Conservation (phyloP, 2,113 vertebrate species). For the Ptyas mucosa region DNA sequence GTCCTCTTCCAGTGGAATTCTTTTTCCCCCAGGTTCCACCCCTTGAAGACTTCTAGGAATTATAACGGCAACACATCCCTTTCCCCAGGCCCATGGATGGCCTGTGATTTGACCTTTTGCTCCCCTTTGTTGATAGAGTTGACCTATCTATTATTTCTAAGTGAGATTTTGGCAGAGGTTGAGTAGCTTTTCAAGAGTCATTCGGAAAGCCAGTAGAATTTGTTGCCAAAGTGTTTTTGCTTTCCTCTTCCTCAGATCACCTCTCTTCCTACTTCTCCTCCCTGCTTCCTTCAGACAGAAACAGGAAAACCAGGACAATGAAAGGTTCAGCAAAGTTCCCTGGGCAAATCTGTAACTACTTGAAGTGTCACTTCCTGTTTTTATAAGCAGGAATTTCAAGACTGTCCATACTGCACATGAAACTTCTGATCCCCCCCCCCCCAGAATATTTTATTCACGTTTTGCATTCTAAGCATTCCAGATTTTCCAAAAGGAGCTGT, state of each 20-base stretch:
- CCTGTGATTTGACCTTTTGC: slow-evolving; percentile 76
- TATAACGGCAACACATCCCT: slow-evolving; percentile 70
- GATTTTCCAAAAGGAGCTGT: background rate
- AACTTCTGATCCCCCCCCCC: background rate
- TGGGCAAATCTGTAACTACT: slow-evolving; percentile 64
- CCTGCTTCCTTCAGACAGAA: slow-evolving; percentile 61
- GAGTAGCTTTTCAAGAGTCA: slow-evolving; percentile 56
- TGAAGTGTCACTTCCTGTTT: slow-evolving; percentile 73
- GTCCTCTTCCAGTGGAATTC: background rate
- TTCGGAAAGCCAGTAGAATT: slow-evolving; percentile 30
- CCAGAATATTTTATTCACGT: fast-evolving
- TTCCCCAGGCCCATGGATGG: slow-evolving; percentile 58
- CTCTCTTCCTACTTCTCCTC: slow-evolving; percentile 18
- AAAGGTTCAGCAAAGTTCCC: slow-evolving; percentile 43
- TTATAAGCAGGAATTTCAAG: slow-evolving; percentile 45
- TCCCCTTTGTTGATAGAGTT: slow-evolving; percentile 67
- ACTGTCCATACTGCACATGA: background rate
- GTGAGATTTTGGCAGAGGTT: slow-evolving; percentile 56
- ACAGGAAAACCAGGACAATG: slow-evolving; percentile 72
- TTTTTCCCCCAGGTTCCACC: background rate
- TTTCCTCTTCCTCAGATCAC: background rate
- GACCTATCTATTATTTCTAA: slow-evolving; percentile 74
- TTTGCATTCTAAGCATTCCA: fast-evolving
- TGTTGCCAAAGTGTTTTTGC: background rate
- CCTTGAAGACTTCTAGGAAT: slow-evolving; percentile 21